A percentile compares a stretch with the other conserved stretches of the same genome.
Evolutionary conservation across 2,797 vertebrate genomes (phyloP).

Genomic region (Hippoglossus hippoglossus): DNA sequence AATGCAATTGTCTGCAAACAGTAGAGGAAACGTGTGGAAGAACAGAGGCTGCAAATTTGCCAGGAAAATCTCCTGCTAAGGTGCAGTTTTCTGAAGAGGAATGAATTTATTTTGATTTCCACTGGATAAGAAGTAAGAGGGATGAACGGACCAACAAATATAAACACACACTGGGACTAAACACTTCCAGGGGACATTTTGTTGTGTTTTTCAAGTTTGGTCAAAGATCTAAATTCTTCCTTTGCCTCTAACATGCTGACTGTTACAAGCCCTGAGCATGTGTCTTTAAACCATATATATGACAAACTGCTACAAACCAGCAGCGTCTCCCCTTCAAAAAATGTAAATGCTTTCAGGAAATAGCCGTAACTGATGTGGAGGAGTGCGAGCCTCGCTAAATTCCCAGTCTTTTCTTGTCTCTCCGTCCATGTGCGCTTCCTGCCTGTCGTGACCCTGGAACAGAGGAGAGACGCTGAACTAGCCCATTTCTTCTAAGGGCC

Average conservation of each 20-base stretch:
- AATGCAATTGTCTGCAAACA: constrained; percentile 69
- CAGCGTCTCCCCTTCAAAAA: constrained; percentile 15
- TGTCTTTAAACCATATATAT: constrained; percentile 37
- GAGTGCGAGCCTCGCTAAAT: constrained; percentile 16
- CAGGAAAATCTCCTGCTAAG: constrained; percentile 40
- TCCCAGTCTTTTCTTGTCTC: constrained; percentile 45
- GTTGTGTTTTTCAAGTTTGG: constrained; percentile 17
- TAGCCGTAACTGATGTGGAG: constrained; percentile 19
- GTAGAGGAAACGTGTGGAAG: constrained; percentile 44
- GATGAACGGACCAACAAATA: constrained; percentile 17
- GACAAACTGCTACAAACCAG: constrained; percentile 23
- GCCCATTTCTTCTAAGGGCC: constrained; percentile 58
- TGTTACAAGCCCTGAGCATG: constrained; percentile 36
- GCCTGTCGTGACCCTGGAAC: constrained; percentile 49
- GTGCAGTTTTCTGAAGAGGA: constrained; percentile 33
- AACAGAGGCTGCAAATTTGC: constrained; percentile 41
- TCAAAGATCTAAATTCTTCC: constrained; percentile 21
- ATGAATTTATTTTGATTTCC: constrained; percentile 36
- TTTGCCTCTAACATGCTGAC: neutral
- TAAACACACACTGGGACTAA: constrained; percentile 4
- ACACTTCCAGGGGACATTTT: constrained; percentile 12
- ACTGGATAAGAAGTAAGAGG: constrained; percentile 3
- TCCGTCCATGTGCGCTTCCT: constrained; percentile 31
- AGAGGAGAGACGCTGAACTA: constrained; percentile 43
- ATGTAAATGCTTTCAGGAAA: constrained; percentile 48